These are phyloP conservation scores for Acanthosepion lycidas DNA, from an alignment of 2,888 invertebrate genomes.

Conservation along the genomic window DNA sequence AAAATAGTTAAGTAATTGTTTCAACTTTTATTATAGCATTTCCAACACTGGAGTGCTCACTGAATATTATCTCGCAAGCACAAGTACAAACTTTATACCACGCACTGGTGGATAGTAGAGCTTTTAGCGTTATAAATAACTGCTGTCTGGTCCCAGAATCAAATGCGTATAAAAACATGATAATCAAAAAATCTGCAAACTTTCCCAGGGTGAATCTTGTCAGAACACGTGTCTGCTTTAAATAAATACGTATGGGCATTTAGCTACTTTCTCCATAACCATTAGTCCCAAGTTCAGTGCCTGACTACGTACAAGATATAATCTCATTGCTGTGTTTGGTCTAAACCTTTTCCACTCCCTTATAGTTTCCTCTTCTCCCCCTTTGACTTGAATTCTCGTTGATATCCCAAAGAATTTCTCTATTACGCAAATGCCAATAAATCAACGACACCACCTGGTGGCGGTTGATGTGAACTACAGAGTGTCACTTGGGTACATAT, in stretches of 20 bases:
- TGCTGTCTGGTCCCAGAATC: too few species aligned
- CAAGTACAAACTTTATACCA: too few species aligned
- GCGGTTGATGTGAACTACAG: not conserved
- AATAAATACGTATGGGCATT: not conserved
- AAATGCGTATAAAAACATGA: not conserved
- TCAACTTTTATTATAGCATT: too few species aligned
- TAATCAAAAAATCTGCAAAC: not conserved
- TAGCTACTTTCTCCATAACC: not conserved
- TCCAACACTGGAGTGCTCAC: too few species aligned
- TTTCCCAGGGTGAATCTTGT: constrained; percentile 6
- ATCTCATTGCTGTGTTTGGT: not conserved
- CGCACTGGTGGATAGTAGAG: too few species aligned
- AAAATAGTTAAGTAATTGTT: too few species aligned
- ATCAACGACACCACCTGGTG: not conserved
- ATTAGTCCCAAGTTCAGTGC: not conserved
- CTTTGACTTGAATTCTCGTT: not conserved
- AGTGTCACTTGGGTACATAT: not conserved
- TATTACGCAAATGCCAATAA: not conserved
- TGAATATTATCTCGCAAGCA: too few species aligned
- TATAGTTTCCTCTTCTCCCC: not conserved
- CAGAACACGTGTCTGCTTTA: constrained; percentile 18
- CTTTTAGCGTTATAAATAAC: too few species aligned
- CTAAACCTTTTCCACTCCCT: not conserved
- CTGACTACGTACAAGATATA: not conserved
- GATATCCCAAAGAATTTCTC: constrained; percentile 12